These are phyloP conservation scores for Hirtodrosophila cameraria DNA, from an alignment of 2,888 invertebrate genomes.

Conservation along the genomic window DNA sequence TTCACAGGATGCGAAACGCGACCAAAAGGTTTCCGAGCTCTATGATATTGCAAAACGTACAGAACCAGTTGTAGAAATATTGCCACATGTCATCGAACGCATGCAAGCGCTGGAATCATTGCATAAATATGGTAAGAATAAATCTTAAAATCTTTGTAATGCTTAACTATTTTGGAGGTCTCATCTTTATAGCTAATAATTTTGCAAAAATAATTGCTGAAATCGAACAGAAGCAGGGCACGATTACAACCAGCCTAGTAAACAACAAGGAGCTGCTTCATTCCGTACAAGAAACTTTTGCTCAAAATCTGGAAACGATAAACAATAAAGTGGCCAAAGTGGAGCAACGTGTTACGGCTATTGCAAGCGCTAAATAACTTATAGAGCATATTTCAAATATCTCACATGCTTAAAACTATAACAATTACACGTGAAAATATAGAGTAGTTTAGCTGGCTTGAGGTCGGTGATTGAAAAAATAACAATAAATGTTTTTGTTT, in stretches of 20 bases:
- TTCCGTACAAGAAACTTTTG: conserved; percentile 92
- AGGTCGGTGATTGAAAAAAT: too few species aligned
- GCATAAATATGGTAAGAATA: conserved; percentile 92
- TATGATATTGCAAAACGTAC: conserved; percentile 95
- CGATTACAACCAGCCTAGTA: conserved; percentile 89
- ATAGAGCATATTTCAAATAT: conserved; percentile 10
- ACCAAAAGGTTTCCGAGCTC: conserved; percentile 88
- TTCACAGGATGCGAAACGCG: conserved; percentile 87
- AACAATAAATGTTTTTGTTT: too few species aligned
- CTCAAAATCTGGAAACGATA: conserved; percentile 90
- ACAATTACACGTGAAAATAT: conserved; percentile 19
- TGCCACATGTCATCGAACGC: conserved; percentile 92
- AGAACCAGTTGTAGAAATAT: conserved; percentile 90
- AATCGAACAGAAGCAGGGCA: conserved; percentile 90
- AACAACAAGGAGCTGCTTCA: conserved; percentile 91
- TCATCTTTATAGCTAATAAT: conserved; percentile 89
- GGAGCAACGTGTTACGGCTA: conserved; percentile 89
- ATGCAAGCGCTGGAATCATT: conserved; percentile 93
- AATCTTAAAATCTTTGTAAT: neutral
- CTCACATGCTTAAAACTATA: conserved; percentile 21
- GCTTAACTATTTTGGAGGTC: too few species aligned
- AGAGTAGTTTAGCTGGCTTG: too few species aligned
- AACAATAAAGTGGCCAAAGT: conserved; percentile 90
- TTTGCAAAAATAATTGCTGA: conserved; percentile 93
- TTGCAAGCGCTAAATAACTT: conserved; percentile 66